Percentiles rank a stretch among this genome's conserved stretches.
Conservation (phyloP, 2,113 vertebrate species). For the Pseudorectes ferrugineus region DNA sequence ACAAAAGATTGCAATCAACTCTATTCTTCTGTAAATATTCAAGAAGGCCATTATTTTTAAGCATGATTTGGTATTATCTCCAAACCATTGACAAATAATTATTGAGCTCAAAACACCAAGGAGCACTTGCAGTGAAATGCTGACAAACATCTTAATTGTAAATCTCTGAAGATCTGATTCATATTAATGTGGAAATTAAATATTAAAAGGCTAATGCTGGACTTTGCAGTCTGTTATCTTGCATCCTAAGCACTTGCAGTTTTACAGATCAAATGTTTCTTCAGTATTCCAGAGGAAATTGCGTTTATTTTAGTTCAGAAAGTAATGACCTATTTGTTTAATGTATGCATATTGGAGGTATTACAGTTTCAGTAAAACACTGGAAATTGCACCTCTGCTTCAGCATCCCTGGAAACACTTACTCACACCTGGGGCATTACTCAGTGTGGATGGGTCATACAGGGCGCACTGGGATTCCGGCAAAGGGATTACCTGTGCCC, state of each 20-base stretch:
- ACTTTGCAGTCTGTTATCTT: not conserved
- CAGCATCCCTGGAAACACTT: not conserved
- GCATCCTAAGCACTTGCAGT: not conserved
- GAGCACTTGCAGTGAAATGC: not conserved
- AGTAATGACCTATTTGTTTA: not conserved
- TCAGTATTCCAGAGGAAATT: not conserved
- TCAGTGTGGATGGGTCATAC: not conserved
- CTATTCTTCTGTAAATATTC: not conserved
- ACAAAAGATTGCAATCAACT: not conserved
- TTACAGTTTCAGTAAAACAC: not conserved
- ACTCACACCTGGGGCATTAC: not conserved
- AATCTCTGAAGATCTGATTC: not conserved
- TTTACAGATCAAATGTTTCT: not conserved
- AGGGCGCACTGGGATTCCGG: not conserved
- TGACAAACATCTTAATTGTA: conserved; percentile 28
- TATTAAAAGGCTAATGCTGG: conserved; percentile 5
- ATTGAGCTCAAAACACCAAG: not conserved
- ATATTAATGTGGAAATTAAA: conserved; percentile 8
- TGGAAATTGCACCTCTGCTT: not conserved
- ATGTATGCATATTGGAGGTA: not conserved
- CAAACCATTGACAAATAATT: not conserved
- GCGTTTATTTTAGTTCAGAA: not conserved
- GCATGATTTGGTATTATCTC: not conserved
- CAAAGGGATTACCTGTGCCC: not conserved
- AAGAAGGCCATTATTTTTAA: not conserved